These are phyloP conservation scores for Eupeodes latifasciatus DNA, from an alignment of 2,888 invertebrate species.

Conservation along the genomic window DNA sequence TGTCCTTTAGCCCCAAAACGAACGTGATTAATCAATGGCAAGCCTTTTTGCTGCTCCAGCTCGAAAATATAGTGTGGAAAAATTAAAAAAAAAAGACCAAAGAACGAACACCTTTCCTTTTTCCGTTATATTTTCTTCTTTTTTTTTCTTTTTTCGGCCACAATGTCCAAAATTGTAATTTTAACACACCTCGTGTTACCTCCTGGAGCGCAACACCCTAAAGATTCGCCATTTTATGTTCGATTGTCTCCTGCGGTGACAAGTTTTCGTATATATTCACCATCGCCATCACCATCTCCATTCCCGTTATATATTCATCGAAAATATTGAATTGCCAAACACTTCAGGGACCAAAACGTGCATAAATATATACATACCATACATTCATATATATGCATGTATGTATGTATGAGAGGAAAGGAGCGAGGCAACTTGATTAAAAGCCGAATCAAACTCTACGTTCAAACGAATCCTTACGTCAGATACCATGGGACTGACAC, in stretches of 20 bases:
- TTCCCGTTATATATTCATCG: slow-evolving; percentile 32
- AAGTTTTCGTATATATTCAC: slow-evolving; percentile 29
- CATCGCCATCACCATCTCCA: slow-evolving; percentile 1
- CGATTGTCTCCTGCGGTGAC: slow-evolving; percentile 65
- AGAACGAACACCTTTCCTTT: not conserved
- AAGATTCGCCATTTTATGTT: slow-evolving; percentile 45
- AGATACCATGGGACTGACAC: slow-evolving; percentile 48
- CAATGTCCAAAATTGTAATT: slow-evolving; percentile 54
- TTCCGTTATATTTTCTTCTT: not conserved
- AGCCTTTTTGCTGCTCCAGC: not conserved
- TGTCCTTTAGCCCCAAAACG: not conserved
- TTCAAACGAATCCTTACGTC: slow-evolving; percentile 53
- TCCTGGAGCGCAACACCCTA: slow-evolving; percentile 39
- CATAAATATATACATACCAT: slow-evolving; percentile 41
- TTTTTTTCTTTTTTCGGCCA: not conserved
- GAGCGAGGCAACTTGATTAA: slow-evolving; percentile 67
- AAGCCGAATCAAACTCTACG: slow-evolving; percentile 61
- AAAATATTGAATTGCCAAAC: slow-evolving; percentile 66
- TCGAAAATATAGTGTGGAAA: not conserved
- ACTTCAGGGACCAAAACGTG: slow-evolving; percentile 65
- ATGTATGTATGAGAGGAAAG: too few relatives aligned
- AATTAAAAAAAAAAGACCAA: not conserved
- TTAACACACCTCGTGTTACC: slow-evolving; percentile 54
- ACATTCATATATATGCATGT: not conserved
- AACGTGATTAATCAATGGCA: not conserved